Conservation (phyloP, 2,113 vertebrate species). For the Elephas maximus region DNA sequence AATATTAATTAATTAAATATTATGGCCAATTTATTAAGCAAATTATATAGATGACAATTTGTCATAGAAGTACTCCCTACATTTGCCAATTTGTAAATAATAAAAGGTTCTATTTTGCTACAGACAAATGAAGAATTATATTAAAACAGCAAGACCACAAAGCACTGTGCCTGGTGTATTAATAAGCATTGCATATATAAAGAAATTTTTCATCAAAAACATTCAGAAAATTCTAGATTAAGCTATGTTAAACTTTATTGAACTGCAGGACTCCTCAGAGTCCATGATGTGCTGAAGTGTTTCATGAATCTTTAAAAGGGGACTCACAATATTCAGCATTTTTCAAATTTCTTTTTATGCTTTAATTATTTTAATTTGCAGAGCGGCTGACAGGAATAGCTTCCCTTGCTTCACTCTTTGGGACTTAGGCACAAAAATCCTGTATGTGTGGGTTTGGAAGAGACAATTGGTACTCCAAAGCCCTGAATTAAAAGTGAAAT, state of each 20-base stretch:
- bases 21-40: constrained; percentile 27
- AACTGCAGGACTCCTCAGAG: background rate
- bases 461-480: background rate
- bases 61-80: background rate
- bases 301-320: constrained; percentile 52
- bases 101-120: constrained; percentile 44
- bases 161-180: background rate
- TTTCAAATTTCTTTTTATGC: constrained; percentile 23
- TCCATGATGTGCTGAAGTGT: background rate
- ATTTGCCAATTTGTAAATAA: constrained; percentile 26
- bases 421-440: background rate
- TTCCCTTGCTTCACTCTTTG: background rate
- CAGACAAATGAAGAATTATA: constrained; percentile 9
- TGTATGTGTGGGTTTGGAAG: background rate
- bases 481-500: background rate
- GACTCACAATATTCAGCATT: background rate
- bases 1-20: constrained; percentile 70
- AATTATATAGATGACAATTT: constrained; percentile 51
- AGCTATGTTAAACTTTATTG: background rate
- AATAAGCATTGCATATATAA: background rate
- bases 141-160: constrained; percentile 18
- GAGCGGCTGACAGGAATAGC: background rate
- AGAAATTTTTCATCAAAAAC: constrained; percentile 7
- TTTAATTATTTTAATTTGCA: constrained; percentile 41
- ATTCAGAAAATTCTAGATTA: constrained; percentile 56